Evolutionary conservation across 2,888 invertebrate species (phyloP).

Genomic region (Bursaphelenchus okinawaensis): DNA sequence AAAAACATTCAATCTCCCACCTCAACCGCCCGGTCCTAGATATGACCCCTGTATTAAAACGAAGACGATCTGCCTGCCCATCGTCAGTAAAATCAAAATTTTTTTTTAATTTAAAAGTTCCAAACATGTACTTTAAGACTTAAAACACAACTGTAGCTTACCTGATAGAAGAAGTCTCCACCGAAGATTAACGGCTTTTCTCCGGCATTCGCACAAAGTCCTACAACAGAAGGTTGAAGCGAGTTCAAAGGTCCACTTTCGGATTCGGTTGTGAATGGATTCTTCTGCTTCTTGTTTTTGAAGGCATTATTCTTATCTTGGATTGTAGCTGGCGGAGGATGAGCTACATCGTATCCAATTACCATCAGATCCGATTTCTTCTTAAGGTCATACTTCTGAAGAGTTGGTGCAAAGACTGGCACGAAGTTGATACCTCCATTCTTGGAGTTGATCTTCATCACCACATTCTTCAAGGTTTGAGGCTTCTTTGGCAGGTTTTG

Average conservation of each 20-base stretch:
- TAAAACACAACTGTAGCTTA: too few relatives aligned
- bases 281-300: not conserved
- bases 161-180: conserved; percentile 32
- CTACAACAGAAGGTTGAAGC: conserved; percentile 28
- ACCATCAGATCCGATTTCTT: conserved; percentile 14
- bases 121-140: too few relatives aligned
- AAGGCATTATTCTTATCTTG: too few relatives aligned
- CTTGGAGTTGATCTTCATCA: conserved; percentile 32
- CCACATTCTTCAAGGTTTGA: conserved; percentile 17
- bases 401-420: conserved; percentile 18
- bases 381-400: not conserved
- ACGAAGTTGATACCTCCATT: conserved; percentile 25
- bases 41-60: too few relatives aligned
- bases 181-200: conserved; percentile 18
- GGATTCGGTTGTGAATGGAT: not conserved
- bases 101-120: too few relatives aligned
- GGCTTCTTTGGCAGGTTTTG: conserved; percentile 1
- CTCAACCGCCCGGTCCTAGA: too few relatives aligned
- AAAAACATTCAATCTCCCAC: too few relatives aligned
- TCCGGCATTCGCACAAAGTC: conserved; percentile 24
- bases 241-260: too few relatives aligned
- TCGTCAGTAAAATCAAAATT: not conserved
- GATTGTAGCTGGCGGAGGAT: conserved; percentile 12
- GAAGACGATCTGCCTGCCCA: too few relatives aligned
- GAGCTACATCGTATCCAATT: conserved; percentile 35